Conservation (phyloP, 2,888 invertebrate species). For the Tipula lateralis region DNA sequence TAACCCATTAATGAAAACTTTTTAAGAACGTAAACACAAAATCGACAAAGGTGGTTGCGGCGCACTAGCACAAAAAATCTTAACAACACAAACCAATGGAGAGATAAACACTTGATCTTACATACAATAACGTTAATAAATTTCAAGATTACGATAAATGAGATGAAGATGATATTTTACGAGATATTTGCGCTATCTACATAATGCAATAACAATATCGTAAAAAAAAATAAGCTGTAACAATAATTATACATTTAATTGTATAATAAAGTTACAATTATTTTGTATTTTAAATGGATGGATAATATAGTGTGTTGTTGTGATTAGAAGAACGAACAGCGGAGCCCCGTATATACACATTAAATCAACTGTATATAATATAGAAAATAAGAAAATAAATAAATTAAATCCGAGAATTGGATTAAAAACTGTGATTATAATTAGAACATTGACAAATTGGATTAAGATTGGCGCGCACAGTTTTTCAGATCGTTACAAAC, state of each 20-base stretch:
- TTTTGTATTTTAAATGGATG: not conserved
- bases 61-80: not conserved
- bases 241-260: constrained; percentile 11
- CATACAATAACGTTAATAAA: not conserved
- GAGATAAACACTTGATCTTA: not conserved
- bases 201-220: not conserved
- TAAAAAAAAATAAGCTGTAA: constrained; percentile 4
- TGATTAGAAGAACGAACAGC: not conserved
- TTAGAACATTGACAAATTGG: constrained; percentile 9
- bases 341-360: not conserved
- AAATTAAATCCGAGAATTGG: not conserved
- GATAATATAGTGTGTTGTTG: not conserved
- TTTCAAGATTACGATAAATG: constrained; percentile 4
- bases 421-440: constrained; percentile 11
- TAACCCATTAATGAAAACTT: not conserved
- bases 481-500: not conserved
- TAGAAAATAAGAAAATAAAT: not conserved
- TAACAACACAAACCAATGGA: not conserved
- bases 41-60: not conserved
- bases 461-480: constrained; percentile 9
- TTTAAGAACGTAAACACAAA: not conserved
- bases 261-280: constrained; percentile 24
- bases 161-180: constrained; percentile 11
- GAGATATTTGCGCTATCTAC: not conserved
- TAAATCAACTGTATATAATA: not conserved